Base-by-base conservation (phyloP, 2,888 invertebrate genomes). In the Ctenicera cuprea region DNA sequence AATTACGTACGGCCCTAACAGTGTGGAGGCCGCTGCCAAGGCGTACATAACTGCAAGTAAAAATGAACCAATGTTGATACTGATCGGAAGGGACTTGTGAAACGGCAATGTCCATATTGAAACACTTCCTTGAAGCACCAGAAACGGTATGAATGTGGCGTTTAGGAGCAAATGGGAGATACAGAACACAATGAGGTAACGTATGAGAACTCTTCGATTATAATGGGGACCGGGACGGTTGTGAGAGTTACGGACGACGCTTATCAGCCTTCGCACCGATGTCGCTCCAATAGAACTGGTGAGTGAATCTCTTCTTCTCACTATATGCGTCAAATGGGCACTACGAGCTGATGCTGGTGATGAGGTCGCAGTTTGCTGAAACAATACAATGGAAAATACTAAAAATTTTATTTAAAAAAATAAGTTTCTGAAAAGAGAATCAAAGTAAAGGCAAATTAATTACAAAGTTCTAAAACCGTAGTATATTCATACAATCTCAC, bases 261-360 rank as follows among this genome's bases (percentile, higher is more conserved):
- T 91, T 65, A 95, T 90, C 12, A 95, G 88, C 0, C 94, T 90
- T 3, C 94, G 90, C 9, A 95, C 94, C 0, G 95, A 95, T 0
- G 93, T 93, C 0, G 94, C 93, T 0, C 94, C 94, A 33, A 94
- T 92, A 0, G 93, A 93, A 61, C 93, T 93, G 26, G 92, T 91
- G 66, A 92, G 89, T 0, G 94, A 94, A 81, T 94, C 94, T 14
- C 92, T 88, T 1, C 93, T 88, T 3, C 91, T 88, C 9, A 87
- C 85, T 18, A 83, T 78, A 74, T 72, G 77, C 16, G 74, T 70
- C 33, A 71, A 38, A 62, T 71, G 61, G 76, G 26, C 78, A 79
- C 63, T 74, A 16, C 70, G 59, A 9, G 74, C 54, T 14, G 74
- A 74, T 16, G 66, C 26, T 37, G 74, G 74, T 22, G 74, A 74